These are phyloP conservation scores for Zygogramma bicolorata DNA, from an alignment of 2,888 invertebrate species.

Conservation along the genomic window DNA sequence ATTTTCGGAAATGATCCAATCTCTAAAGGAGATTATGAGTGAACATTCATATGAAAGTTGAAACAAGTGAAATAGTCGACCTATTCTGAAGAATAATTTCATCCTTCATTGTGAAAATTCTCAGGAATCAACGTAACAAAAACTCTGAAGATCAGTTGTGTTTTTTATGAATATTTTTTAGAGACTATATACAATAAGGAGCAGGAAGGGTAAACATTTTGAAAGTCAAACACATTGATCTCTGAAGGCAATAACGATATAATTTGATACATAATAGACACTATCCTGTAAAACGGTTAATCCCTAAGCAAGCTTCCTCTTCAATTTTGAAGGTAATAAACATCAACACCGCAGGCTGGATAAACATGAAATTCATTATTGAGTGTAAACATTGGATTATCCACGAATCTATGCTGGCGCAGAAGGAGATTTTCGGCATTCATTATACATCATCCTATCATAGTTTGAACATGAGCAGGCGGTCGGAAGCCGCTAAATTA, in stretches of 20 bases:
- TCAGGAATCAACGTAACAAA: too few relatives aligned
- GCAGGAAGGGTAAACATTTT: not conserved
- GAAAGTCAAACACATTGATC: slow-evolving; percentile 24
- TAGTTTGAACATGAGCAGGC: not conserved
- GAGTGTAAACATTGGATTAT: slow-evolving; percentile 39
- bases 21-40: too few relatives aligned
- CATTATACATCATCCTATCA: not conserved
- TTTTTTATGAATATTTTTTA: too few relatives aligned
- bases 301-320: slow-evolving; percentile 33
- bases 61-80: too few relatives aligned
- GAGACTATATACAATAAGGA: too few relatives aligned
- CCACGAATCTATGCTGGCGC: slow-evolving; percentile 33
- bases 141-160: too few relatives aligned
- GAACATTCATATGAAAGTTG: too few relatives aligned
- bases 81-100: too few relatives aligned
- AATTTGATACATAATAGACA: slow-evolving; percentile 32
- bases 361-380: slow-evolving; percentile 42
- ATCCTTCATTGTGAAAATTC: too few relatives aligned
- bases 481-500: not conserved
- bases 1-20: too few relatives aligned
- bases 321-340: slow-evolving; percentile 38
- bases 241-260: slow-evolving; percentile 24
- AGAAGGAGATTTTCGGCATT: not conserved
- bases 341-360: slow-evolving; percentile 38
- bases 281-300: slow-evolving; percentile 35